A percentile compares a stretch with the other conserved stretches of the same genome.
Evolutionary conservation across 2,888 invertebrate species (phyloP).

Genomic region (Dioctria rufipes): DNA sequence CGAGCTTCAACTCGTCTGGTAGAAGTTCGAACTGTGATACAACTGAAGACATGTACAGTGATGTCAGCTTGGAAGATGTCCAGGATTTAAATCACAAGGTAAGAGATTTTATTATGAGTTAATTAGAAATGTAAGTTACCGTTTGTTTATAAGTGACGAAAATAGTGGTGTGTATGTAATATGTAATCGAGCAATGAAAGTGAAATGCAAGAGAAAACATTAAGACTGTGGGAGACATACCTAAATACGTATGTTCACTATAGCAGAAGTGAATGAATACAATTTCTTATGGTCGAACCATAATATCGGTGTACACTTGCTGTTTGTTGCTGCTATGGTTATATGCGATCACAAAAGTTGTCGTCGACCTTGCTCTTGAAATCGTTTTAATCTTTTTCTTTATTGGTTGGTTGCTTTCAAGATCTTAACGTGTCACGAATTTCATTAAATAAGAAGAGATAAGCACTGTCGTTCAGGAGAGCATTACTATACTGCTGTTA

Average conservation of each 20-base stretch:
- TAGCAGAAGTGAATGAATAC: conserved; percentile 21
- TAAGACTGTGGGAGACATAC: background rate
- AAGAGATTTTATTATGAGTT: conserved; percentile 59
- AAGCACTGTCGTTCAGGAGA: conserved; percentile 14
- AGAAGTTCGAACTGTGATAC: conserved; percentile 93
- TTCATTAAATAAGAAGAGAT: background rate
- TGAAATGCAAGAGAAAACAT: conserved; percentile 2
- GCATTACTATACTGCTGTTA: background rate
- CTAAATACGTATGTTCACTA: background rate
- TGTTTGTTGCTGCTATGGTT: background rate
- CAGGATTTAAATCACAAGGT: conserved; percentile 96
- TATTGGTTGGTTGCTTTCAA: conserved; percentile 12
- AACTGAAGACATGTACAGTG: conserved; percentile 95
- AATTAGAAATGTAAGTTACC: too few species aligned
- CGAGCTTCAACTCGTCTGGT: conserved; percentile 93
- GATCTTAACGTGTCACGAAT: conserved; percentile 15
- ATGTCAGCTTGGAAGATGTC: conserved; percentile 93
- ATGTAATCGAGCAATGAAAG: background rate
- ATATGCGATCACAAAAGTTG: conserved; percentile 27
- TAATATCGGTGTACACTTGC: background rate
- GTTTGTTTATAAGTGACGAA: too few species aligned
- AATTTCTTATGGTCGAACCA: background rate
- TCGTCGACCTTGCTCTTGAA: conserved; percentile 47
- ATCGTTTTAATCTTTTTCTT: background rate
- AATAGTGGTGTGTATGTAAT: too few species aligned